Conservation (phyloP, 64 coral and sea anemone species). For the Porites australiensis region DNA sequence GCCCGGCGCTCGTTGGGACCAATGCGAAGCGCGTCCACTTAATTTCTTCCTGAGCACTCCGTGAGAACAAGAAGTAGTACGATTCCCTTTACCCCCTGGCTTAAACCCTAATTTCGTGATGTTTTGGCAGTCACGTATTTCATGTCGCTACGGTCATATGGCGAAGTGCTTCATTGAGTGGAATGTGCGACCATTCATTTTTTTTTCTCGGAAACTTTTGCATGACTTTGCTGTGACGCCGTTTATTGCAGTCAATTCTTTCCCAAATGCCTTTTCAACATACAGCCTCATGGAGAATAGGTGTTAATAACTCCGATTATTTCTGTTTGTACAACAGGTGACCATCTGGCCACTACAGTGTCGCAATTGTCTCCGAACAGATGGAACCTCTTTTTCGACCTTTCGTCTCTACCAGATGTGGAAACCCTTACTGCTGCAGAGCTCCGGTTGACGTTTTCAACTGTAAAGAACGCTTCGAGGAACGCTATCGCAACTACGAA, state of each 20-base stretch:
- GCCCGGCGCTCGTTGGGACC: not conserved
- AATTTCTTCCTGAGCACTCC: constrained; percentile 11
- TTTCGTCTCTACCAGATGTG: constrained; percentile 52
- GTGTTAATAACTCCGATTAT: constrained; percentile 25
- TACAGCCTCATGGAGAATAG: not conserved
- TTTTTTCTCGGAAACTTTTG: no score
- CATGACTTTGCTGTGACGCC: no score
- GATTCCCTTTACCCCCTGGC: not conserved
- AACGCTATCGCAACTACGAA: not conserved
- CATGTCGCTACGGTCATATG: no score
- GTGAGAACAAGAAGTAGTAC: not conserved
- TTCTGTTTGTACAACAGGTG: constrained; percentile 55
- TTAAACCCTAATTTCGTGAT: no score
- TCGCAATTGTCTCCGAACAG: constrained; percentile 20
- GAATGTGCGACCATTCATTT: no score
- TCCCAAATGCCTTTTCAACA: no score
- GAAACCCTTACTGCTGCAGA: constrained; percentile 76
- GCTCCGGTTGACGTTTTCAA: constrained; percentile 73
- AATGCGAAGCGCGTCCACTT: constrained; percentile 9
- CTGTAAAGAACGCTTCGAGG: not conserved
- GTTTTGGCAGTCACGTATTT: no score
- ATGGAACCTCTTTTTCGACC: constrained; percentile 59
- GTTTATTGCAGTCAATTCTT: not conserved
- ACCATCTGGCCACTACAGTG: constrained; percentile 9
- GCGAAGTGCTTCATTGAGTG: no score